Evolutionary conservation across 2,113 vertebrate genomes (phyloP), one percentile per base, ranked within the genome.

Genomic region (Tyto alba): DNA sequence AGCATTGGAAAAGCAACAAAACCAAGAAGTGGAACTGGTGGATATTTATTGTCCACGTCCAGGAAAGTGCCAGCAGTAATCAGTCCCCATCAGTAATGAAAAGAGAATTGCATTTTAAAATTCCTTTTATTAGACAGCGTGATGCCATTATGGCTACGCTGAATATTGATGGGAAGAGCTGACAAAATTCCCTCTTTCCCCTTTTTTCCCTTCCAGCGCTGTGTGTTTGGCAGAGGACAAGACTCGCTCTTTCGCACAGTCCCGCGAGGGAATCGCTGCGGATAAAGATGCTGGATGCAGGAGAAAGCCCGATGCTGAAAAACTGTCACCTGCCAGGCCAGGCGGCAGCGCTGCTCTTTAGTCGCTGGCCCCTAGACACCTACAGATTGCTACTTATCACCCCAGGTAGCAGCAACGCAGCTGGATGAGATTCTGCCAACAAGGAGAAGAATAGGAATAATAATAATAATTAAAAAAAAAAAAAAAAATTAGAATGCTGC

Each of bases 1-100:
- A 48, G 22, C 48, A 7, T 3, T 18, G 66, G 66, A 64, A 85
- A 89, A 75, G 18, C 9, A 74, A 63, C 38, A 77, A 32, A 23
- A 69, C 32, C 3, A 6, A 5, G 40, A 48, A 52, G 21, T 9
- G 22, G 45, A 34, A 91, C 26, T 2, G 5, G 56, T 38, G 63
- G 72, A 26, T 81, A 30, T 55, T 68, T 75, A 64, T 38, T 64
- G 71, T 36, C 60, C 69, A 32, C 13, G 4, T 19, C 53, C 86
- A 90, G 73, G 23, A 40, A 74, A 82, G 74, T 9, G 78, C 73
- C 76, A 78, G 90, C 87, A 57, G 93, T 22, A 64, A 95, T 68
- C 83, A 76, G 78, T 21, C 52, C 56, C 66, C 86, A 52, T 43
- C 72, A 78, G 50, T 0, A 25, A 40, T 3, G 41, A 69, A 48